A percentile compares a stretch with the other conserved stretches of the same genome.
Evolutionary conservation across 2,888 invertebrate species (phyloP).

Genomic region (Diarsia mendica): DNA sequence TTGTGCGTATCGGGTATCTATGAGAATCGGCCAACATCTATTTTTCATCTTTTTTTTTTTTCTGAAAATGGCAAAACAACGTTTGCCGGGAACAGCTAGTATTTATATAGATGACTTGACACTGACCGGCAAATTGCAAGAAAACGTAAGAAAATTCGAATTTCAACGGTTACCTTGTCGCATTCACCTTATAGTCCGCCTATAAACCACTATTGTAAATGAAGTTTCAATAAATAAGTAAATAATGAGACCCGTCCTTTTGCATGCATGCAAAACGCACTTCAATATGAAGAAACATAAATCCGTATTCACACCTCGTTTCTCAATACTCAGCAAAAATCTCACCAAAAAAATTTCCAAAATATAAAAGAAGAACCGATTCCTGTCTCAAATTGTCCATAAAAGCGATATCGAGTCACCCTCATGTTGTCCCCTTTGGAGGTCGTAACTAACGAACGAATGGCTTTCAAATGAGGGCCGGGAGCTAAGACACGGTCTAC

Average conservation of each 20-base stretch:
- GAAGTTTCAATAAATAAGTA: too few species aligned
- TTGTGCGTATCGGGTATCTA: too few species aligned
- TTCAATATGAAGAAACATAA: slow-evolving; percentile 17
- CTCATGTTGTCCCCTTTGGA: slow-evolving; percentile 71
- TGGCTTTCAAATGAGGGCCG: slow-evolving; percentile 69
- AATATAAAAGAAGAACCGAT: slow-evolving; percentile 69
- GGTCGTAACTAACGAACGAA: slow-evolving; percentile 82
- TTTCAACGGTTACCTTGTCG: too few species aligned
- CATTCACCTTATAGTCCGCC: too few species aligned
- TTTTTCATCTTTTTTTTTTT: too few species aligned
- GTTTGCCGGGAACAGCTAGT: too few species aligned
- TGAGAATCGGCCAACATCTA: too few species aligned
- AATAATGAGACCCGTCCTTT: not conserved
- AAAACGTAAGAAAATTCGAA: too few species aligned
- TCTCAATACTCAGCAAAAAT: slow-evolving; percentile 49
- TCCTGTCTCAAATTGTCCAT: slow-evolving; percentile 77
- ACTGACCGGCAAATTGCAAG: too few species aligned
- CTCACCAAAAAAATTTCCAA: slow-evolving; percentile 49
- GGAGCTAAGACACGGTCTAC: slow-evolving; percentile 63
- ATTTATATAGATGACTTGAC: too few species aligned
- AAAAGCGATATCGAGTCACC: slow-evolving; percentile 73
- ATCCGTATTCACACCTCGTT: slow-evolving; percentile 25
- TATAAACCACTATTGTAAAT: too few species aligned
- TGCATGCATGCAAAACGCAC: not conserved
- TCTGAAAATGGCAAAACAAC: too few species aligned